A percentile compares a stretch with the other conserved stretches of the same genome.
Evolutionary conservation across 1,140 invertebrate genomes (phyloP).

Genomic region (Pantala flavescens): DNA sequence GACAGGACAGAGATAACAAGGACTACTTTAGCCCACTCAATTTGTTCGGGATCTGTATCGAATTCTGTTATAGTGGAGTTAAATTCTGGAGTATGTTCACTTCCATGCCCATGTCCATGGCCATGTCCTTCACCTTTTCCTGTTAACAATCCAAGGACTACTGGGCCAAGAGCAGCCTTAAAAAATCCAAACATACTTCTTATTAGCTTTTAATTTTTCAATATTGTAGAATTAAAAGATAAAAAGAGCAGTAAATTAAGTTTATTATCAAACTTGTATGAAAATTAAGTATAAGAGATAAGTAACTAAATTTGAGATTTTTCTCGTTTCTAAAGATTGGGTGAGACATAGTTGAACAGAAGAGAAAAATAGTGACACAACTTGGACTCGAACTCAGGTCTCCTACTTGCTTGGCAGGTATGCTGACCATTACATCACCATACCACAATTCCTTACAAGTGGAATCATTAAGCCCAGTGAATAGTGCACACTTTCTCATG

Average conservation of each 20-base stretch:
- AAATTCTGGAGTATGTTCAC: constrained; percentile 35
- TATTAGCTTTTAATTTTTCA: background rate
- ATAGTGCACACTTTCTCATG: too few species aligned
- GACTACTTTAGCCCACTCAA: background rate
- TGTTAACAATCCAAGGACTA: constrained; percentile 56
- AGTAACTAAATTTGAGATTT: too few species aligned
- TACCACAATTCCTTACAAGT: too few species aligned
- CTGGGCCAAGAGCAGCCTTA: constrained; percentile 70
- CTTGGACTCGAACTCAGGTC: too few species aligned
- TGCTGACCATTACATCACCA: too few species aligned
- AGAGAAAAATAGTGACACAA: too few species aligned
- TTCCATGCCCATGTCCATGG: constrained; percentile 44
- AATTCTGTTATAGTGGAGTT: background rate
- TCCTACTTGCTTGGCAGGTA: too few species aligned
- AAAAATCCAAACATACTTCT: constrained; percentile 21
- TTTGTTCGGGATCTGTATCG: background rate
- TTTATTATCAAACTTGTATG: constrained; percentile 14
- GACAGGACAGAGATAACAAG: constrained; percentile 56
- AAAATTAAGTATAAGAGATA: too few species aligned
- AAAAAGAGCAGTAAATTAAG: background rate
- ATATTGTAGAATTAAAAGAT: constrained; percentile 6
- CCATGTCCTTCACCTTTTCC: constrained; percentile 32
- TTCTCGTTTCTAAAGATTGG: too few species aligned
- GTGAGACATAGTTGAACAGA: too few species aligned
- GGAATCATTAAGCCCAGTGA: too few species aligned